Conservation (phyloP, 2,113 vertebrate species). For the Phalacrocorax pelagicus region DNA sequence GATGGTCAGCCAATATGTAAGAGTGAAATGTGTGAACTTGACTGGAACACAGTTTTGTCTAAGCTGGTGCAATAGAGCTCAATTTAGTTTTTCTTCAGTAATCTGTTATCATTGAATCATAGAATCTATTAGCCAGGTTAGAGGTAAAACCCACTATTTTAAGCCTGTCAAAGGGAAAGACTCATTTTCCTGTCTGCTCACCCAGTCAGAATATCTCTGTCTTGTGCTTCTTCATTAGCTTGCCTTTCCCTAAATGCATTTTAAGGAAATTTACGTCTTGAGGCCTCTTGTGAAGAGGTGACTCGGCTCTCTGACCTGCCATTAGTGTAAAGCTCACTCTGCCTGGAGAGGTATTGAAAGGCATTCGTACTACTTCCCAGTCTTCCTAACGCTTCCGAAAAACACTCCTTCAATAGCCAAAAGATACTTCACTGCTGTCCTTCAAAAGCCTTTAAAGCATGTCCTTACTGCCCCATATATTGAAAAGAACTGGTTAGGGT, state of each 20-base stretch:
- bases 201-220: neutral
- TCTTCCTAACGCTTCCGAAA: neutral
- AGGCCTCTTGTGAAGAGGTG: neutral
- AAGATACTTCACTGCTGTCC: neutral
- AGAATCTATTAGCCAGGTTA: neutral
- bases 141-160: neutral
- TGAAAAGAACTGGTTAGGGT: neutral
- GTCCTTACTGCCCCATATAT: neutral
- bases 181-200: neutral
- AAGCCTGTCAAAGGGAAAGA: neutral
- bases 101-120: neutral
- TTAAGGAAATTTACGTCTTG: neutral
- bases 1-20: neutral
- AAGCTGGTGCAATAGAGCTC: neutral
- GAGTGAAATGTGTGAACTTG: neutral
- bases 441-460: neutral
- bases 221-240: neutral
- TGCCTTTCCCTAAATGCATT: neutral
- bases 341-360: neutral
- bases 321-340: neutral
- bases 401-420: neutral
- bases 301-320: neutral
- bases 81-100: neutral
- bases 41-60: neutral
- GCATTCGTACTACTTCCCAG: rapidly evolving